Percentiles rank a stretch among this genome's conserved stretches.
These are phyloP conservation scores for Malurus elegans DNA, from an alignment of 2,113 vertebrate species.

Conservation along the genomic window DNA sequence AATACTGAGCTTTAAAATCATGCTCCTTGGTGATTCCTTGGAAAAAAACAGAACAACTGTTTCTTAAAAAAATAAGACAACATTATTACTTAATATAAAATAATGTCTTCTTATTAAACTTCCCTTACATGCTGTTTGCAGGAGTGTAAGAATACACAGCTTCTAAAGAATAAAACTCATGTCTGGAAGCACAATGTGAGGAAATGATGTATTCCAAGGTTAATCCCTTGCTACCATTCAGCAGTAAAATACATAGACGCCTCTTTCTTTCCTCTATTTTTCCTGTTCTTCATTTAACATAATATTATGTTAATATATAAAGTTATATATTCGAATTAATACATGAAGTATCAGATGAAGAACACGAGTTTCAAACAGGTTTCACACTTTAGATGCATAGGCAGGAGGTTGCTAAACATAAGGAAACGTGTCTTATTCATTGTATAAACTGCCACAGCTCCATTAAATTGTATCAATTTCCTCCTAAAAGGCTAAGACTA, in stretches of 20 bases:
- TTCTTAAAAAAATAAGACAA: constrained; percentile 9
- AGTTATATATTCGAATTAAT: too few species aligned
- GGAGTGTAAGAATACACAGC: background rate
- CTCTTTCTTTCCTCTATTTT: constrained; percentile 68
- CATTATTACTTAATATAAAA: background rate
- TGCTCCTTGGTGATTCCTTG: background rate
- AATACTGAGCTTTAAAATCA: background rate
- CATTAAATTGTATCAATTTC: background rate
- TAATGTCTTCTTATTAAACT: background rate
- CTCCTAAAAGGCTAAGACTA: background rate
- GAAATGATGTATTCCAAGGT: constrained; percentile 66
- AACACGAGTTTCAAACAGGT: background rate
- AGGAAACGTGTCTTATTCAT: background rate
- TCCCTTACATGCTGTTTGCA: background rate
- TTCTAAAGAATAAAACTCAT: constrained; percentile 32
- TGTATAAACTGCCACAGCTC: background rate
- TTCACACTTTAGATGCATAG: background rate
- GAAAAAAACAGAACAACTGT: background rate
- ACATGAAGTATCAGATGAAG: background rate
- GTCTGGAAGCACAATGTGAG: constrained; percentile 68
- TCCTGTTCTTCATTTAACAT: constrained; percentile 62
- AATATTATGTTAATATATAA: background rate
- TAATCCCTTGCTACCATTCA: constrained; percentile 72
- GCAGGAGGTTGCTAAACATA: background rate
- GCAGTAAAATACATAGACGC: constrained; percentile 45